Evolutionary conservation across 1,140 invertebrate genomes (phyloP), one percentile per base, ranked within the genome.

Genomic region (Drosophila melanogaster): DNA sequence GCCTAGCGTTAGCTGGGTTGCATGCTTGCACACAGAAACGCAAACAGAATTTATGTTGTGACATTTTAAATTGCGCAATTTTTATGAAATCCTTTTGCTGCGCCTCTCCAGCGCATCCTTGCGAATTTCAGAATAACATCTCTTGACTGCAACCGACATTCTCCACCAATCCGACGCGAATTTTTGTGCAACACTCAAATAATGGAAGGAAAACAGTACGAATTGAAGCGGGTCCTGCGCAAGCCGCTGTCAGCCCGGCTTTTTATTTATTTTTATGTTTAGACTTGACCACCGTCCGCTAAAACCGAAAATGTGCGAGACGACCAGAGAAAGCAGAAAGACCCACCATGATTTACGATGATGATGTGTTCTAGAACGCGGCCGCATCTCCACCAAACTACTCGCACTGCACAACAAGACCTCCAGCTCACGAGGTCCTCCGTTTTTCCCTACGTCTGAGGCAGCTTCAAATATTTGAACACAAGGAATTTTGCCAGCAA

Each of bases 61-160:
- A 91, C 90, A 91, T 91, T 91, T 91, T 91, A 91, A 91, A 91
- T 90, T 91, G 90, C 85, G 90, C 90, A 91, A 91, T 90, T 91
- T 91, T 91, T 91, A 87, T 91, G 78, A 91, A 90, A 91, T 91
- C 90, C 90, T 91, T 91, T 89, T 81, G 61, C 60, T 87, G 83
- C 55, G 78, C 69, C 74, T 65, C 53, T 40, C 72, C 56, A 54
- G 64, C 64, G 66, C 60, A 66, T 81, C 66, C 79, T 65, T 79
- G 37, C 67, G 64, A 66, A 61, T 57, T 56, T 49, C 83, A 59
- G 4, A 43, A 22, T 10, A n/a, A 30, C 26, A 30, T 30, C 30
- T 30, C 30, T 8, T 30, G 81, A 81, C 77, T 85, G 76, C 76
- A 79, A 66, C 51, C 71, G 69, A 86, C 81, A 86, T 81, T 80